These are phyloP conservation scores for Phalera bucephala DNA, from an alignment of 2,888 invertebrate species.

Conservation along the genomic window DNA sequence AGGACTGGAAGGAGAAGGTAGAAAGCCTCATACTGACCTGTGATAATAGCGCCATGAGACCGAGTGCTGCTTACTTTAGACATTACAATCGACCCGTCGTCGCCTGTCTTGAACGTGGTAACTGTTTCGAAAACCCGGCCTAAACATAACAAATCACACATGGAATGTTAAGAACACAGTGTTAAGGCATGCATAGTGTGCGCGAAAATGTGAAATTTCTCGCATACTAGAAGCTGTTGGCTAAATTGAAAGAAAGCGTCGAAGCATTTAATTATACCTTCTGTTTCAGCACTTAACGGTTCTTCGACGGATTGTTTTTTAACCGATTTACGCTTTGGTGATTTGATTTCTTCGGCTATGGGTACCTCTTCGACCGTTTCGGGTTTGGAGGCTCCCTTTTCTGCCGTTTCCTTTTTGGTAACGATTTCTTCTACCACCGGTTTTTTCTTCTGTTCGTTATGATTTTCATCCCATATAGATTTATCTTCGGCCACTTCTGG, in stretches of 20 bases:
- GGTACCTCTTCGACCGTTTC: constrained; percentile 63
- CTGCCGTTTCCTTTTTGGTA: constrained; percentile 49
- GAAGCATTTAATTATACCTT: constrained; percentile 74
- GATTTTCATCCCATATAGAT: constrained; percentile 69
- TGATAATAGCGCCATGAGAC: constrained; percentile 84
- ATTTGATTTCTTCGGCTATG: constrained; percentile 58
- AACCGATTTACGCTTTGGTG: constrained; percentile 70
- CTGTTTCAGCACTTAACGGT: constrained; percentile 76
- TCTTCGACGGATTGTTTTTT: constrained; percentile 71
- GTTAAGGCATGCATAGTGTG: constrained; percentile 72
- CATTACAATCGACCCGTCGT: constrained; percentile 72
- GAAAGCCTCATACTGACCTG: constrained; percentile 83
- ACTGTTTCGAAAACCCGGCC: constrained; percentile 81
- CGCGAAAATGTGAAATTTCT: constrained; percentile 55
- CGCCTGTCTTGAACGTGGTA: constrained; percentile 78
- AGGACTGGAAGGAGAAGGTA: constrained; percentile 56
- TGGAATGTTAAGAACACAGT: constrained; percentile 70
- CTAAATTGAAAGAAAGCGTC: constrained; percentile 59
- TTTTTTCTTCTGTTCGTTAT: constrained; percentile 55
- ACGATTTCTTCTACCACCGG: constrained; percentile 53
- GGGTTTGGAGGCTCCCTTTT: constrained; percentile 58
- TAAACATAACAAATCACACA: constrained; percentile 81
- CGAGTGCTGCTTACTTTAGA: constrained; percentile 85
- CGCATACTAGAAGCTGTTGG: constrained; percentile 71
- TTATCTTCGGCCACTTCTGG: constrained; percentile 59